Evolutionary conservation across 2,888 invertebrate species (phyloP), one percentile per base, ranked within the genome.

Genomic region (Philereme vetulata): DNA sequence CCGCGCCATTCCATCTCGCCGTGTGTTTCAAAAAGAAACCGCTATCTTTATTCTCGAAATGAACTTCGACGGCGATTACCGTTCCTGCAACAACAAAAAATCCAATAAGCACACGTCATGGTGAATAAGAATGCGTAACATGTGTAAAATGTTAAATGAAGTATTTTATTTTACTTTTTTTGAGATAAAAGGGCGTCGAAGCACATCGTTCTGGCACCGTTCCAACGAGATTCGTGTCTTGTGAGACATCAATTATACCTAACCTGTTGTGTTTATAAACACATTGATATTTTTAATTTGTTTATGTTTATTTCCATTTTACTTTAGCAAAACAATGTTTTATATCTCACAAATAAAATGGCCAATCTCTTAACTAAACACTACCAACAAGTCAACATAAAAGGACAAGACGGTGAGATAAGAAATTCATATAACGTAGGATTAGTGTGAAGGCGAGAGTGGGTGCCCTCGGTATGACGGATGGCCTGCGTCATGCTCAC

Each of bases 31-130:
- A 90, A 86, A 97, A 97, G 92, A 97, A 97, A 51, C 97, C 97
- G 72, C 97, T 97, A 84, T 97, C 97, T 78, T 97, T 96, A 84
- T 96, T 96, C 91, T 97, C 97, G 85, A 97, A 97, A 86, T 97
- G 97, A 76, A 97, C 97, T 93, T 97, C 97, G 73, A 97, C 96
- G 72, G 95, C 94, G 72, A 93, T 87, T 78, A 93, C 93, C 76
- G 93, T 93, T 80, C 94, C 96, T 96, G 94, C 35, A 93, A 94
- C 77, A 72, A 83, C 82, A 76, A 71, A 71, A 68, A 71, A 77
- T 69, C 64, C 63, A 74, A 75, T 81, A 72, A 77, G 72, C 66
- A 67, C 55, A 70, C 65, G 60, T 65, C 68, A 72, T 71, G 66
- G 62, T 61, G 65, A 68, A 4, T 66, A 68, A 70, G 70, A 76